A percentile compares a stretch with the other conserved stretches of the same genome.
phyloP scores from a whole-genome alignment of 2,113 vertebrate genomes.

The Oenanthe oenanthe region DNA sequence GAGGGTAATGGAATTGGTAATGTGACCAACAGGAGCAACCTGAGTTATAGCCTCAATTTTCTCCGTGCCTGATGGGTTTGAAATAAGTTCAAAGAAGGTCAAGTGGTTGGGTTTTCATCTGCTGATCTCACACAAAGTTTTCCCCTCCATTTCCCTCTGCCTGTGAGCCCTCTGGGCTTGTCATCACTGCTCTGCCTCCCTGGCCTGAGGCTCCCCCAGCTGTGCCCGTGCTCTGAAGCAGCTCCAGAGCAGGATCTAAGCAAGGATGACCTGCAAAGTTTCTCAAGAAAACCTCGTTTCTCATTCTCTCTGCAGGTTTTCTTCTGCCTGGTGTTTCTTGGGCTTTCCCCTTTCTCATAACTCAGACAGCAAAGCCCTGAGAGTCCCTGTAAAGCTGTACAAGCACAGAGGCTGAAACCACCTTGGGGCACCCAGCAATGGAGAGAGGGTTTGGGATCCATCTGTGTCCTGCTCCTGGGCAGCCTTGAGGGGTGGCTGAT shows the following conservation, averaged over 20 bases:
- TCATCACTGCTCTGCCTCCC: neutral
- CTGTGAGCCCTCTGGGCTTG: neutral
- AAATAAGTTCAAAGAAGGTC: conserved; percentile 77
- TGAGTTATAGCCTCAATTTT: conserved; percentile 80
- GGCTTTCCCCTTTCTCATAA: neutral
- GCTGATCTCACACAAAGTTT: conserved; percentile 67
- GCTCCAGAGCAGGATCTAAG: neutral
- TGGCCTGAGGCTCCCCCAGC: neutral
- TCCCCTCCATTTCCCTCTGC: conserved; percentile 32
- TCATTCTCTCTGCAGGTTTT: neutral
- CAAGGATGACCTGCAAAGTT: neutral
- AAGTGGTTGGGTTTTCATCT: conserved; percentile 68
- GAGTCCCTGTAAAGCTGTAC: neutral
- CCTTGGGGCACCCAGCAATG: neutral
- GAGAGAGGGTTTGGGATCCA: neutral
- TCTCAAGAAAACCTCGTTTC: neutral
- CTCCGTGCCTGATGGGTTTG: conserved; percentile 67
- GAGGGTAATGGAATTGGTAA: conserved; percentile 67
- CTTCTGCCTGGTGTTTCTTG: neutral
- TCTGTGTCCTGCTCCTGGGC: neutral
- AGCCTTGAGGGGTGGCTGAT: fast-evolving
- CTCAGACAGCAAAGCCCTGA: neutral
- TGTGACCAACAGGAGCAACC: conserved; percentile 57
- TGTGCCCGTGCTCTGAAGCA: neutral
- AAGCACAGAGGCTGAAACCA: neutral